phyloP scores from a whole-genome alignment of 2,888 invertebrate genomes.

The Morpho deidamia region DNA sequence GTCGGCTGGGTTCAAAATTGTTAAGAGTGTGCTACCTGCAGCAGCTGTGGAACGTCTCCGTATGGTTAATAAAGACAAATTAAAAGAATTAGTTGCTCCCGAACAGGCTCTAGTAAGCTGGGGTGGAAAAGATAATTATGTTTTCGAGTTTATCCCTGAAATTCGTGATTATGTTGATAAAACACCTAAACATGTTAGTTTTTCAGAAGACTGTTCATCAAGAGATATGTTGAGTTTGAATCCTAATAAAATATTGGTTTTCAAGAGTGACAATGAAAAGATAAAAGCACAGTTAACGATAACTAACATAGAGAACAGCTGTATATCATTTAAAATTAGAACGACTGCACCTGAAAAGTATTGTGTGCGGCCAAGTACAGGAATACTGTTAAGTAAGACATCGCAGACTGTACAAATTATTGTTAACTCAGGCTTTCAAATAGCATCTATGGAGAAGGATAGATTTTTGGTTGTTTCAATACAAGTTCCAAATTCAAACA shows the following conservation, averaged over 20 bases:
- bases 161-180: slow-evolving; percentile 33
- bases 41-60: slow-evolving; percentile 90
- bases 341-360: slow-evolving; percentile 95
- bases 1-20: slow-evolving; percentile 90
- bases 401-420: slow-evolving; percentile 80
- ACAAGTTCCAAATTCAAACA: slow-evolving; percentile 67
- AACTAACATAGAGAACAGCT: slow-evolving; percentile 76
- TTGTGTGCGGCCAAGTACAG: slow-evolving; percentile 89
- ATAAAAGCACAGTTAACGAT: slow-evolving; percentile 78
- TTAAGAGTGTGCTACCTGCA: slow-evolving; percentile 88
- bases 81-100: slow-evolving; percentile 83
- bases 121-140: slow-evolving; percentile 86
- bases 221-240: slow-evolving; percentile 69
- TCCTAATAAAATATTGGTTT: slow-evolving; percentile 82
- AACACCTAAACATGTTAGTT: slow-evolving; percentile 18
- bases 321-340: slow-evolving; percentile 83
- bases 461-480: slow-evolving; percentile 90
- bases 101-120: slow-evolving; percentile 84
- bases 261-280: slow-evolving; percentile 79
- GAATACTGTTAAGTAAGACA: slow-evolving; percentile 80
- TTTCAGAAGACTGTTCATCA: slow-evolving; percentile 22
- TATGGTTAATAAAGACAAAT: slow-evolving; percentile 83
- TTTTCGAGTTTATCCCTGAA: slow-evolving; percentile 82
- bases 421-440: slow-evolving; percentile 81
- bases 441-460: slow-evolving; percentile 82